phyloP scores from a whole-genome alignment of 2,797 vertebrate genomes.

The Eupleurogrammus muticus region DNA sequence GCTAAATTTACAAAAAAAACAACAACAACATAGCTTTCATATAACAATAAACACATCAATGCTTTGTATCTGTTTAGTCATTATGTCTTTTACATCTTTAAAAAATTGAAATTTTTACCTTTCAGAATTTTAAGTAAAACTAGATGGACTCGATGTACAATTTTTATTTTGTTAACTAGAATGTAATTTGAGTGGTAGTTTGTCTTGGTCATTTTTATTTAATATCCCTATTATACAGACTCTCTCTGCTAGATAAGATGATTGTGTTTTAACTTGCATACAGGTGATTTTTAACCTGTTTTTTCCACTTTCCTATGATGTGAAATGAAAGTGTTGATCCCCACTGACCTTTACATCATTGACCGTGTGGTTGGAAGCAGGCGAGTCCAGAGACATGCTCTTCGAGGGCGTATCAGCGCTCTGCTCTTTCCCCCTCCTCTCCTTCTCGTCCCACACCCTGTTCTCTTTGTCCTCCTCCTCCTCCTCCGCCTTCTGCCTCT shows the following conservation, averaged over 20 bases:
- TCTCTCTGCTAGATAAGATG: background rate
- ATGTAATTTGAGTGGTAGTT: background rate
- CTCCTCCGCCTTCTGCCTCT: slow-evolving; percentile 81
- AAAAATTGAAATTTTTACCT: too few relatives aligned
- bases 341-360: slow-evolving; percentile 77
- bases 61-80: too few relatives aligned
- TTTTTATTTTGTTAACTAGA: background rate
- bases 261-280: background rate
- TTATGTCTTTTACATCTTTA: too few relatives aligned
- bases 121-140: too few relatives aligned
- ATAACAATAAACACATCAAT: too few relatives aligned
- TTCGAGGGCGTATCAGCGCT: slow-evolving; percentile 74
- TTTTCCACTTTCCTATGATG: background rate
- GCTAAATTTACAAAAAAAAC: too few relatives aligned
- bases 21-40: too few relatives aligned
- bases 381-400: slow-evolving; percentile 83
- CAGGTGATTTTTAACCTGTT: background rate
- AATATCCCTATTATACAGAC: background rate
- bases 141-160: slow-evolving; percentile 1
- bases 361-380: slow-evolving; percentile 72
- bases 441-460: slow-evolving; percentile 60
- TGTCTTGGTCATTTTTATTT: too few relatives aligned
- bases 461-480: slow-evolving; percentile 81
- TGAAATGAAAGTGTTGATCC: background rate
- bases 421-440: slow-evolving; percentile 83